phyloP scores from a whole-genome alignment of 2,888 invertebrate genomes.

The Acleris emargana region DNA sequence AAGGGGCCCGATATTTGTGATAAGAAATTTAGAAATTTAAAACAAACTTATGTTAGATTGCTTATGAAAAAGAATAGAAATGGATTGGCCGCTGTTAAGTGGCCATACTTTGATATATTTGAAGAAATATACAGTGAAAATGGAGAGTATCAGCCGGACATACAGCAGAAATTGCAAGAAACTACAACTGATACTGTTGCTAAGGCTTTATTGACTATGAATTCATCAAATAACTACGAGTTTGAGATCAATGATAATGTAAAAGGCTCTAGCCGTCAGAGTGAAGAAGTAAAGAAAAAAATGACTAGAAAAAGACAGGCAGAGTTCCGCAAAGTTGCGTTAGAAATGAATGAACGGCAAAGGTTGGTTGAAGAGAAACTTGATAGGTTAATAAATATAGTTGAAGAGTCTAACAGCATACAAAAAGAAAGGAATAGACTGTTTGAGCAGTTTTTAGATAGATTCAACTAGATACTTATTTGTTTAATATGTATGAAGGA shows the following conservation, averaged over 20 bases:
- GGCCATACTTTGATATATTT: slow-evolving; percentile 76
- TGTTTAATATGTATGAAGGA: no score
- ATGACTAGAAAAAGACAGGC: slow-evolving; percentile 60
- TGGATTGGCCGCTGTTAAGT: slow-evolving; percentile 63
- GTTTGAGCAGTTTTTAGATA: slow-evolving; percentile 72
- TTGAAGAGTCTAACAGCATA: slow-evolving; percentile 76
- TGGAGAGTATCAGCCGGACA: slow-evolving; percentile 72
- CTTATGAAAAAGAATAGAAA: slow-evolving; percentile 66
- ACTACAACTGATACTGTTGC: slow-evolving; percentile 61
- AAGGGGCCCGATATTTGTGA: slow-evolving; percentile 73
- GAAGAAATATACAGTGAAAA: slow-evolving; percentile 71
- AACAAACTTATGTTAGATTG: slow-evolving; percentile 72
- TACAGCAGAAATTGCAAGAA: slow-evolving; percentile 69
- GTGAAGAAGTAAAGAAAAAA: slow-evolving; percentile 61
- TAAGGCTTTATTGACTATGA: slow-evolving; percentile 65
- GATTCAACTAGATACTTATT: slow-evolving; percentile 53
- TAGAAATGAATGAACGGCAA: slow-evolving; percentile 74
- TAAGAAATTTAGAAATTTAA: slow-evolving; percentile 76
- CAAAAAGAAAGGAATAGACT: slow-evolving; percentile 72
- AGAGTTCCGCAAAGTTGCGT: slow-evolving; percentile 68
- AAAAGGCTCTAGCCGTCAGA: slow-evolving; percentile 55
- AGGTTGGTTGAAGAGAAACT: slow-evolving; percentile 72
- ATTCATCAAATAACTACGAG: slow-evolving; percentile 54
- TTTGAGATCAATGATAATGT: slow-evolving; percentile 51
- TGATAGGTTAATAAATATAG: slow-evolving; percentile 74